These are phyloP conservation scores for Hypomecis atomaria DNA, from an alignment of 2,888 invertebrate genomes.

Conservation along the genomic window DNA sequence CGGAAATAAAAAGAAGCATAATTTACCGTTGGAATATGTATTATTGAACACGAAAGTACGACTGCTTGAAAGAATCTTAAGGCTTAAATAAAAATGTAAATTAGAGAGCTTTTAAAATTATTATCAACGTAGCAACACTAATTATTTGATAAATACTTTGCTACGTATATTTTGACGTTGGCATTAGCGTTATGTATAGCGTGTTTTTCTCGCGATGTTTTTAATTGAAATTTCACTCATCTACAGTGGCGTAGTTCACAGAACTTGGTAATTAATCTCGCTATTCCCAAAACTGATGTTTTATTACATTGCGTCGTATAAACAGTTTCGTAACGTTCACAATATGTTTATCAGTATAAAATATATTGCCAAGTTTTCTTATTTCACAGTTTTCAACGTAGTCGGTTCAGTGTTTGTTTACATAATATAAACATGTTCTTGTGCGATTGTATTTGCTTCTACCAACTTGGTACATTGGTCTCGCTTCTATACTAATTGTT, in stretches of 20 bases:
- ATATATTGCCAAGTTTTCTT: constrained; percentile 38
- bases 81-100: constrained; percentile 3
- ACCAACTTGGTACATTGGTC: constrained; percentile 29
- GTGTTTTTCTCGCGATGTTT: constrained; percentile 1
- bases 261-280: constrained; percentile 19
- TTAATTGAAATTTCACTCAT: constrained; percentile 9
- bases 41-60: constrained; percentile 1
- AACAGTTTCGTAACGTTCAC: constrained; percentile 32
- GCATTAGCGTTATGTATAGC: neutral
- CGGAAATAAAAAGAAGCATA: neutral
- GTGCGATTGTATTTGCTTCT: constrained; percentile 34
- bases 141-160: neutral
- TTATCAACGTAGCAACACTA: constrained; percentile 2
- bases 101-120: constrained; percentile 11
- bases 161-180: neutral
- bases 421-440: constrained; percentile 45
- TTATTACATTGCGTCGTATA: constrained; percentile 28
- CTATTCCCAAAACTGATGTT: constrained; percentile 29
- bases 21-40: neutral
- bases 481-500: constrained; percentile 59
- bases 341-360: constrained; percentile 34
- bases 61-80: neutral
- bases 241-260: constrained; percentile 22
- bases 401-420: constrained; percentile 48
- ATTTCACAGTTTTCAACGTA: constrained; percentile 40